Evolutionary conservation across 2,797 vertebrate genomes (phyloP).

Genomic region (Sebastiscus albofasciatus): DNA sequence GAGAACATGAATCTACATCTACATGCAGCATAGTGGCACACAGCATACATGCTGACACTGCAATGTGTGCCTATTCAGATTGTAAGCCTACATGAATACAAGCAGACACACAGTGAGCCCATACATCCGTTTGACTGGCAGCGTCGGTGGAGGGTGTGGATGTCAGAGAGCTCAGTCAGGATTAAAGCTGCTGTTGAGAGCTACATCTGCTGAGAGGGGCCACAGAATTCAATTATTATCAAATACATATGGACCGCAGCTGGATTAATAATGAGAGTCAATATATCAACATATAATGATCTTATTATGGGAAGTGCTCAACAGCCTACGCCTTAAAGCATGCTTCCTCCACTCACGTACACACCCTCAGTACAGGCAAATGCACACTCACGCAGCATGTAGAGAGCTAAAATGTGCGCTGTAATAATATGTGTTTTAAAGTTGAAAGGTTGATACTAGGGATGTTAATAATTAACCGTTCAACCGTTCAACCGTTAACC

Average conservation of each 20-base stretch:
- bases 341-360: neutral
- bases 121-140: conserved; percentile 14
- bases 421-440: neutral
- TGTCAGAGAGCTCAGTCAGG: conserved; percentile 7
- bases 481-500: too few species aligned
- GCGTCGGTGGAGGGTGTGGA: neutral
- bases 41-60: conserved; percentile 32
- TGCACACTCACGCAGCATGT: neutral
- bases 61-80: conserved; percentile 11
- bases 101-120: conserved; percentile 26
- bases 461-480: too few species aligned
- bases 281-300: neutral
- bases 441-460: too few species aligned
- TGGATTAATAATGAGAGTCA: conserved; percentile 31
- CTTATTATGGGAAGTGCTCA: neutral
- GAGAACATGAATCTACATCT: conserved; percentile 13
- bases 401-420: neutral
- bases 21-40: conserved; percentile 11
- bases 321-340: neutral
- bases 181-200: neutral
- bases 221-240: conserved; percentile 10
- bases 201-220: conserved; percentile 17
- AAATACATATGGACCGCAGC: conserved; percentile 29
- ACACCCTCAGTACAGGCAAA: neutral
- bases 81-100: conserved; percentile 40